These are phyloP conservation scores for Agrochola circellaris DNA, from an alignment of 2,888 invertebrate species.

Conservation along the genomic window DNA sequence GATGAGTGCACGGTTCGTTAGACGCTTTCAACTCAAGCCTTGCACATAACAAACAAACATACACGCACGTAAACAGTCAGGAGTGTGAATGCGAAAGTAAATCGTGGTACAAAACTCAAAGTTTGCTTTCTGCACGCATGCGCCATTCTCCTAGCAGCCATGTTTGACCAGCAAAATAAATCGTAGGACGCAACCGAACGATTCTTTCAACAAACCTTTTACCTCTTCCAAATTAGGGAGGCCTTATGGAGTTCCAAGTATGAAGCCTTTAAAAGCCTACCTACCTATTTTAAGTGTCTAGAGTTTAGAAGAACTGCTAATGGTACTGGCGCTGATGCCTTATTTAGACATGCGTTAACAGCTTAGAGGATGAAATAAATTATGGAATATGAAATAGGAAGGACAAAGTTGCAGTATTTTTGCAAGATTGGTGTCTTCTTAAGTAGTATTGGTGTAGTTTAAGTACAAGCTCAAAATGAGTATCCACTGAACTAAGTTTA, in stretches of 20 bases:
- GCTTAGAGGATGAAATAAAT: background rate
- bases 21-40: conserved; percentile 47
- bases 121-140: conserved; percentile 60
- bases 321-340: conserved; percentile 13
- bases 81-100: conserved; percentile 72
- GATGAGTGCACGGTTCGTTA: background rate
- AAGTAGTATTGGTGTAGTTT: background rate
- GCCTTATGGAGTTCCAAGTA: conserved; percentile 49
- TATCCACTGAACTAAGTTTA: background rate
- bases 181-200: conserved; percentile 29
- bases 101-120: conserved; percentile 53
- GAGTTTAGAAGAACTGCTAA: conserved; percentile 26
- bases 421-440: background rate
- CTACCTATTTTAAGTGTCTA: conserved; percentile 25
- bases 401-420: background rate
- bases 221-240: conserved; percentile 62
- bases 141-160: conserved; percentile 46
- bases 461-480: background rate
- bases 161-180: conserved; percentile 61
- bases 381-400: conserved; percentile 5
- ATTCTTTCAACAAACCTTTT: conserved; percentile 53
- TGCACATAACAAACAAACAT: conserved; percentile 59
- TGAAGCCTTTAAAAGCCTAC: conserved; percentile 38
- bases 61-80: conserved; percentile 71
- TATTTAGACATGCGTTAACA: conserved; percentile 23